A percentile compares a stretch with the other conserved stretches of the same genome.
Evolutionary conservation across 35 echinoderm and acorn worm genomes (phyloP).

Genomic region (Diadema setosum): DNA sequence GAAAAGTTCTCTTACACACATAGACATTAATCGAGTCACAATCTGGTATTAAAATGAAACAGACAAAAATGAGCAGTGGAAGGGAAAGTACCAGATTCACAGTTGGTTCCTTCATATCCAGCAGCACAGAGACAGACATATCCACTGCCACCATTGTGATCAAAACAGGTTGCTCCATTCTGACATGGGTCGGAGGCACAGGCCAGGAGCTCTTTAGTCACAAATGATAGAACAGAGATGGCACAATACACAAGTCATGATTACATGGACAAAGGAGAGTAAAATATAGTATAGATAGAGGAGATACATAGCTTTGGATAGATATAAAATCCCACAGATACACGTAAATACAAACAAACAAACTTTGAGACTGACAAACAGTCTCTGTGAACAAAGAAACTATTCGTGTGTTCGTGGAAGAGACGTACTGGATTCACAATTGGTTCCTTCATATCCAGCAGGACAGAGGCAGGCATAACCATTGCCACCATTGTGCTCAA

Average conservation of each 20-base stretch:
- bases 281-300: background rate
- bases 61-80: background rate
- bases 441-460: background rate
- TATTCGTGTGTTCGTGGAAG: background rate
- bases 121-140: slow-evolving; percentile 36
- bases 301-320: background rate
- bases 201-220: background rate
- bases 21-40: background rate
- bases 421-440: slow-evolving; percentile 22
- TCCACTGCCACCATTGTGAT: background rate
- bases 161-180: slow-evolving; percentile 2
- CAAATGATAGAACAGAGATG: background rate
- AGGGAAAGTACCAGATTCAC: slow-evolving; percentile 3
- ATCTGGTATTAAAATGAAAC: background rate
- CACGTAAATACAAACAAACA: background rate
- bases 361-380: background rate
- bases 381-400: background rate
- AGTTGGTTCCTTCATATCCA: slow-evolving; percentile 28
- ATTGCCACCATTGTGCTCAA: background rate
- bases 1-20: background rate
- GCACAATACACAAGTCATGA: too few species aligned
- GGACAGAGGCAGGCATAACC: slow-evolving; percentile 28
- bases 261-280: background rate
- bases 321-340: background rate
- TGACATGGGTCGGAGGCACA: background rate